These are phyloP conservation scores for human DNA, from an alignment of 2,113 vertebrate species.

Conservation along the genomic window DNA sequence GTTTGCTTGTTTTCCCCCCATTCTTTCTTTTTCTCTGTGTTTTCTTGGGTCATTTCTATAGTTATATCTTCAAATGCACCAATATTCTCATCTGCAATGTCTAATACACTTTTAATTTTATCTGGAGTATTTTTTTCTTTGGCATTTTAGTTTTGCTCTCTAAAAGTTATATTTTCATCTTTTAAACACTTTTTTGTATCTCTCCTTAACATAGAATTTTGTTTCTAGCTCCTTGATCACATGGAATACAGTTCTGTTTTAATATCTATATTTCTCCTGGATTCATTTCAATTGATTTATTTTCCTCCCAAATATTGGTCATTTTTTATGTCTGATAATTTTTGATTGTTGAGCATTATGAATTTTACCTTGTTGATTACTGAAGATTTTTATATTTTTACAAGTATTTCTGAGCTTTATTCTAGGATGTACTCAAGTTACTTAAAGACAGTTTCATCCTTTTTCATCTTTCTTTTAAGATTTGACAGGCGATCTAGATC, in stretches of 20 bases:
- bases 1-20: background rate
- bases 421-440: background rate
- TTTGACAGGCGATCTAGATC: background rate
- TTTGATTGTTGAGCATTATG: background rate
- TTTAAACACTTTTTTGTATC: background rate
- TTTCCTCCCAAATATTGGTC: background rate
- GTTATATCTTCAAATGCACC: background rate
- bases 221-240: background rate
- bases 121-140: background rate
- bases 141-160: background rate
- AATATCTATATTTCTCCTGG: background rate
- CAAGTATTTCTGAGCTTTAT: background rate
- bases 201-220: background rate
- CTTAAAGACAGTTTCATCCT: background rate
- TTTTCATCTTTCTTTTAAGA: background rate
- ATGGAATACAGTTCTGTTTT: background rate
- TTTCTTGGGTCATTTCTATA: background rate
- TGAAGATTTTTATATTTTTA: background rate
- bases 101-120: background rate
- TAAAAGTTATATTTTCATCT: background rate
- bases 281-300: background rate
- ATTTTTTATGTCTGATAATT: background rate
- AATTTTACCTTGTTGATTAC: background rate
- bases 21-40: background rate
- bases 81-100: background rate